These are phyloP conservation scores for Phasia obesa DNA, from an alignment of 2,888 invertebrate species.

Conservation along the genomic window DNA sequence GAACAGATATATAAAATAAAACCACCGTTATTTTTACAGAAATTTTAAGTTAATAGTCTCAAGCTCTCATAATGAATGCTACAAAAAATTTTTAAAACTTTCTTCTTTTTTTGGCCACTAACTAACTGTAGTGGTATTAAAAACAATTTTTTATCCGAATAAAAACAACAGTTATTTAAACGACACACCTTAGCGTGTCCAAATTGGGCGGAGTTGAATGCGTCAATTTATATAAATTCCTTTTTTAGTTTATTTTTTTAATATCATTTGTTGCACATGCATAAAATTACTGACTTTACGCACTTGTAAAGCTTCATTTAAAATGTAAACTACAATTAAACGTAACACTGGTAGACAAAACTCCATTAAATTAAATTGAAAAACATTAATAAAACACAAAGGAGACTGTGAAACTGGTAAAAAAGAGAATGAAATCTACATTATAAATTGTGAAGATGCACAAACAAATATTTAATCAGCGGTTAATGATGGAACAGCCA, in stretches of 20 bases:
- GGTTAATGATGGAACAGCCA: neutral
- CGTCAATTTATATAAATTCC: neutral
- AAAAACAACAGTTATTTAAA: conserved; percentile 26
- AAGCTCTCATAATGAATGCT: no score
- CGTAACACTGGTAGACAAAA: conserved; percentile 50
- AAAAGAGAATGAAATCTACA: neutral
- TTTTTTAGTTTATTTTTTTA: neutral
- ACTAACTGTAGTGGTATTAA: neutral
- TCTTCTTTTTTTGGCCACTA: neutral
- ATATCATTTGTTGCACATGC: neutral
- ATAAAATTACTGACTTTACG: conserved; percentile 49
- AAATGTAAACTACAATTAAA: conserved; percentile 61
- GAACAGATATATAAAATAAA: no score
- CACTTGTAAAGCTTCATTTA: conserved; percentile 65
- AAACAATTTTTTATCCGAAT: neutral
- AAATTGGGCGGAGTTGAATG: conserved; percentile 56
- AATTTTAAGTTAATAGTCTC: no score
- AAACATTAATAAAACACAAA: conserved; percentile 2
- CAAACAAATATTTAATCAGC: conserved; percentile 20
- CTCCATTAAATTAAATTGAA: conserved; percentile 55
- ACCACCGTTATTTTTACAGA: no score
- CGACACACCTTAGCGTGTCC: conserved; percentile 23
- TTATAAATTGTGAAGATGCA: conserved; percentile 19
- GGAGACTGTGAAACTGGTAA: neutral
- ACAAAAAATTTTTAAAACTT: neutral